phyloP scores from a whole-genome alignment of 2,888 invertebrate species.

The Sminthurides aquaticus region DNA sequence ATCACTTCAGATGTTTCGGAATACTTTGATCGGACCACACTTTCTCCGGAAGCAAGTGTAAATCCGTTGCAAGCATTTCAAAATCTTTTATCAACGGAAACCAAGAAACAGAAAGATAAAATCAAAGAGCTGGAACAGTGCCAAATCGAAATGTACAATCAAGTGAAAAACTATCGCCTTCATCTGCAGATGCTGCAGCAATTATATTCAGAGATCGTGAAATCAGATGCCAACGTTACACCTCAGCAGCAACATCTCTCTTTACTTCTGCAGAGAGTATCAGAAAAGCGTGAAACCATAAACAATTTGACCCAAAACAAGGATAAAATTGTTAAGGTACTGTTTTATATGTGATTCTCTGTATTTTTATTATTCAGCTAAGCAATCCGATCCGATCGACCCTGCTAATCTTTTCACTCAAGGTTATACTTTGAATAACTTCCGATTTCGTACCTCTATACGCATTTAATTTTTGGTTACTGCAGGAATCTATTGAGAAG shows the following conservation, averaged over 20 bases:
- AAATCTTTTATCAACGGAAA: not conserved
- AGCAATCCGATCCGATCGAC: not conserved
- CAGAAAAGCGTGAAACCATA: not conserved
- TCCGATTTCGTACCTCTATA: too few species aligned
- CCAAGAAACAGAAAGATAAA: not conserved
- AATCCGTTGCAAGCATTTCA: not conserved
- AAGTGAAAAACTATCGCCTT: not conserved
- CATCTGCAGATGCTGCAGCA: not conserved
- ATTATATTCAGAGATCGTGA: not conserved
- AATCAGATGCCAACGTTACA: not conserved
- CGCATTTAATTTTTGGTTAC: not conserved
- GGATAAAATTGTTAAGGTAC: not conserved
- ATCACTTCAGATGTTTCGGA: not conserved
- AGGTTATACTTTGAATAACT: too few species aligned
- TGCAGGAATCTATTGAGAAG: not conserved
- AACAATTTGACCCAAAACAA: not conserved
- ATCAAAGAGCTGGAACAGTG: not conserved
- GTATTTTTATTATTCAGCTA: not conserved
- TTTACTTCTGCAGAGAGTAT: conserved; percentile 3
- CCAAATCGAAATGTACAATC: conserved; percentile 3
- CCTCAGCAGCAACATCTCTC: conserved; percentile 9
- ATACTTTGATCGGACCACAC: not conserved
- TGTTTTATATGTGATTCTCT: not conserved
- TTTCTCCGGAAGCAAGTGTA: not conserved
- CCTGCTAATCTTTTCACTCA: too few species aligned